These are phyloP conservation scores for Phortica okadai DNA, from an alignment of 2,888 invertebrate species.

Conservation along the genomic window DNA sequence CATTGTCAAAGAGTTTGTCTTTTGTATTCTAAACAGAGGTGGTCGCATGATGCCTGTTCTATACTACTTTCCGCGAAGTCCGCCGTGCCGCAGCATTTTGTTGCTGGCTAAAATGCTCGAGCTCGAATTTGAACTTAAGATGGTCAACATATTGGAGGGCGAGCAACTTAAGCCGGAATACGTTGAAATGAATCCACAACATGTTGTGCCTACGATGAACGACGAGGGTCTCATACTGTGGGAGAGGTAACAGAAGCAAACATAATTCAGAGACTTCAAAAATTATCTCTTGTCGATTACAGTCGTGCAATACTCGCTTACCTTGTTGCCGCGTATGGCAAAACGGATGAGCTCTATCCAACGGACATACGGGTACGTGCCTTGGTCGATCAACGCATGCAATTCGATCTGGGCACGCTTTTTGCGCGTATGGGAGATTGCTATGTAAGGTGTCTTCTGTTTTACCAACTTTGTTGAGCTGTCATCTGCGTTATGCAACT, in stretches of 20 bases:
- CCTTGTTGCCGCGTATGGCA: conserved; percentile 80
- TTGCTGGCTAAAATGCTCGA: conserved; percentile 80
- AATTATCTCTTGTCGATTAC: background rate
- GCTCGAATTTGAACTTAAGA: conserved; percentile 80
- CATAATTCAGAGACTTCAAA: background rate
- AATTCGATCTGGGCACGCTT: conserved; percentile 79
- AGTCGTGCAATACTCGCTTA: conserved; percentile 80
- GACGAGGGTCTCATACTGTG: conserved; percentile 79
- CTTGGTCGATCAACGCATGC: conserved; percentile 79
- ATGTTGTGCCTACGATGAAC: conserved; percentile 79
- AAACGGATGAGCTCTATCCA: conserved; percentile 80
- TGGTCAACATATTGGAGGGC: conserved; percentile 78
- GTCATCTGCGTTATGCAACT: background rate
- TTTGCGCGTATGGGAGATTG: conserved; percentile 78
- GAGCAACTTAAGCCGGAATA: conserved; percentile 81
- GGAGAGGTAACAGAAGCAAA: conserved; percentile 73
- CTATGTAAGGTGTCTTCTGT: conserved; percentile 76
- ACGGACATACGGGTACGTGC: conserved; percentile 80
- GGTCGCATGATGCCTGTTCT: conserved; percentile 76
- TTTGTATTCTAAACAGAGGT: conserved; percentile 75
- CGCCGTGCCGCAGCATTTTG: conserved; percentile 80
- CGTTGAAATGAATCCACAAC: conserved; percentile 78
- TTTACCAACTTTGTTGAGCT: background rate
- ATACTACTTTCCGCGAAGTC: conserved; percentile 80
- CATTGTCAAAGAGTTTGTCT: conserved; percentile 76